A percentile compares a stretch with the other conserved stretches of the same genome.
phyloP scores from a whole-genome alignment of 2,113 vertebrate species.

The Oceanites oceanicus region DNA sequence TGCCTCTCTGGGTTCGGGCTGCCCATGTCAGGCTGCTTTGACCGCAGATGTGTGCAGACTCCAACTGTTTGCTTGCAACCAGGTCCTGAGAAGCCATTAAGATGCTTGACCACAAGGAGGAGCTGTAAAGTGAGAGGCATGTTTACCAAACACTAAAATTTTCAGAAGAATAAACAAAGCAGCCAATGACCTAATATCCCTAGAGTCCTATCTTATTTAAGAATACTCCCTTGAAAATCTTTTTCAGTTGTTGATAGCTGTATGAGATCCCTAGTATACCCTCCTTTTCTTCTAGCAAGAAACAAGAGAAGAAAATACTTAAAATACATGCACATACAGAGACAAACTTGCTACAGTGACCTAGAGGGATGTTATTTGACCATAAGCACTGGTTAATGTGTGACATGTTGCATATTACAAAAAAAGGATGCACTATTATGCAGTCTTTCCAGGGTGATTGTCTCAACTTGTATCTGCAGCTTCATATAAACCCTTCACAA shows the following conservation, averaged over 20 bases:
- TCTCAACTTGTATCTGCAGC: background rate
- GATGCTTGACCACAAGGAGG: background rate
- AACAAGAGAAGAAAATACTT: background rate
- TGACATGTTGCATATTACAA: background rate
- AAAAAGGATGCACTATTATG: background rate
- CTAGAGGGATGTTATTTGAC: background rate
- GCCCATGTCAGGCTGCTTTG: background rate
- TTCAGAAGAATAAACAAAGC: background rate
- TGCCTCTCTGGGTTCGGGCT: background rate
- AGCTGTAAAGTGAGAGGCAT: background rate
- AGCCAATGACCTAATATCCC: background rate
- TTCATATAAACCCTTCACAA: background rate
- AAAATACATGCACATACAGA: background rate
- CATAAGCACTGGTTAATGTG: background rate
- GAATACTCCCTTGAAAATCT: background rate
- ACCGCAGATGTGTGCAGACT: background rate
- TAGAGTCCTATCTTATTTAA: background rate
- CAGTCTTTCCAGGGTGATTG: background rate
- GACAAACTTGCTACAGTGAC: background rate
- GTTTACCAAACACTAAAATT: background rate
- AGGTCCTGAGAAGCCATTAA: background rate
- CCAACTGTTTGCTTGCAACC: background rate
- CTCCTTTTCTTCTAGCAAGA: background rate
- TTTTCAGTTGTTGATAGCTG: background rate
- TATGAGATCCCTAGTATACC: background rate